Evolutionary conservation across 2,888 invertebrate species (phyloP).

Genomic region (Ctenicera cuprea): DNA sequence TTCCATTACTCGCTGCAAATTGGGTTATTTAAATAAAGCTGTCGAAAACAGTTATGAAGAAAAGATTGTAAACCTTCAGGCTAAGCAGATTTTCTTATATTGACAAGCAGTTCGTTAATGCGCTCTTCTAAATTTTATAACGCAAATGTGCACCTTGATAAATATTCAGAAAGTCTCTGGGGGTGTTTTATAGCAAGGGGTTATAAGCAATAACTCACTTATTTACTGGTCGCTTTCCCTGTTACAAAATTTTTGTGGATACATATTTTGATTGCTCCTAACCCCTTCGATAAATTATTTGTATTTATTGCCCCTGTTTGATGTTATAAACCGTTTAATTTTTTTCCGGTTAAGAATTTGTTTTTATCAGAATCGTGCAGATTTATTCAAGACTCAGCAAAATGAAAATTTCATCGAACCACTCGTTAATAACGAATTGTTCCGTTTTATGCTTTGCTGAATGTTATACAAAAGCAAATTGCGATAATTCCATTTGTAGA

Average conservation of each 20-base stretch:
- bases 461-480: too few species aligned
- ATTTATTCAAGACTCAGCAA: too few species aligned
- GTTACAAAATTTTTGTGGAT: constrained; percentile 36
- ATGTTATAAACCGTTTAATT: constrained; percentile 12
- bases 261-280: constrained; percentile 20
- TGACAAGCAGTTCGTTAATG: constrained; percentile 27
- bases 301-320: constrained; percentile 27
- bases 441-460: too few species aligned
- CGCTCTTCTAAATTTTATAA: constrained; percentile 14
- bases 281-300: constrained; percentile 35
- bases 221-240: constrained; percentile 38
- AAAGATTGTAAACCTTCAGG: constrained; percentile 20
- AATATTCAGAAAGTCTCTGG: constrained; percentile 34
- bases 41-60: constrained; percentile 40
- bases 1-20: constrained; percentile 10
- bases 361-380: too few species aligned
- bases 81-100: constrained; percentile 28
- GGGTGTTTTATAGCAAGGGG: constrained; percentile 21
- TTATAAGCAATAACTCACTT: constrained; percentile 25
- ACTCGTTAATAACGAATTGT: too few species aligned
- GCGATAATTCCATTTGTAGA: too few species aligned
- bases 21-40: constrained; percentile 40
- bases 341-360: not conserved
- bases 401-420: too few species aligned
- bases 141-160: constrained; percentile 28